Base-by-base conservation (phyloP, 2,888 invertebrate genomes). In the Drosophila ezoana region DNA sequence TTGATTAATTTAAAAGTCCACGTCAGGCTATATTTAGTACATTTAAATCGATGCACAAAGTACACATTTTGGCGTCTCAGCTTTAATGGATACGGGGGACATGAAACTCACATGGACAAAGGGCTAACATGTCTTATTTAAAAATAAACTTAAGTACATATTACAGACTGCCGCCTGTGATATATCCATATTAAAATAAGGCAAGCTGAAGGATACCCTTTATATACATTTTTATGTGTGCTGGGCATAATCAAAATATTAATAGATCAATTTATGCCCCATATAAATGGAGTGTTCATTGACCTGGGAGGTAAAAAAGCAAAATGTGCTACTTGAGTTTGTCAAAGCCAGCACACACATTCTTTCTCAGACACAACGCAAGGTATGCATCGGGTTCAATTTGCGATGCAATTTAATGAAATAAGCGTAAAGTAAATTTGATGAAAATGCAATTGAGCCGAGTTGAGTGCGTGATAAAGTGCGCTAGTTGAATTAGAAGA, bases 401-500 rank as follows among this genome's bases (percentile, higher is more conserved):
- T 43, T 52, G 5, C 40, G 14, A 44, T 13, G 14, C 35, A 60
- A 45, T 20, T 49, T 69, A 61, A 61, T 70, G 18, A 64, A 70
- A 52, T 58, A 51, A 63, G 44, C 18, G 43, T 40, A 6, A 54
- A 54, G n/a, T 33, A 45, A 18, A 35, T 44, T 23, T 23, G 14
- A 14, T 11, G 11, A 51, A 58, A 64, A 49, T 54, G 48, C 35
- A 70, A 45, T 49, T 48, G 57, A 13, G 58, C 16, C 13, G 38
- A 32, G 52, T 16, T 52, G 41, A 60, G 64, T 52, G 45, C 38
- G 33, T 60, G 59, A 65, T 70, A 53, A 57, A 48, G 52, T 65
- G 72, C 28, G 11, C 48, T 79, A 81, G 68, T 66, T 81, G 18
- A 66, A 64, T 75, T 60, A 78, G 5, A 6, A 40, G 43, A 2